Evolutionary conservation across 2,113 vertebrate species (phyloP), one percentile per base, ranked within the genome.

Genomic region (Dromiciops gliroides): DNA sequence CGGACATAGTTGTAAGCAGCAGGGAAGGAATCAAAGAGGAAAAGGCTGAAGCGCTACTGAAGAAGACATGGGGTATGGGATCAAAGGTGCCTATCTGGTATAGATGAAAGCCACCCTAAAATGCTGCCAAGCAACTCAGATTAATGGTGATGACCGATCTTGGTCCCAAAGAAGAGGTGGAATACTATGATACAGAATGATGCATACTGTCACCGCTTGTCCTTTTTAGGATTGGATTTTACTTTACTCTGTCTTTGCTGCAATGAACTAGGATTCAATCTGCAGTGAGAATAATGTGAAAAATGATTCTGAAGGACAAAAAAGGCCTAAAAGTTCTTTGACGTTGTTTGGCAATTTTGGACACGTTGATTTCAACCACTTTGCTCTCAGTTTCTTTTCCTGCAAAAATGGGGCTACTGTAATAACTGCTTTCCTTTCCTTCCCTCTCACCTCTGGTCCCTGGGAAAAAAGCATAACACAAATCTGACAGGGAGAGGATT

Each of bases 331-430:
- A 67, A 67, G 56, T 37, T 37, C 31, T 67, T 67, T 37, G 28
- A 16, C 5, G 12, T 31, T 31, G 10, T 67, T 37, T 37, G 31
- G 56, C 28, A 67, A 37, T 3, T 3, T 37, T 67, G 11, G 48
- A 28, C 48, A 60, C 22, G 90, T 83, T 49, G 48, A 52, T 95
- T 88, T 37, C 56, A 95, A 53, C 2, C 9, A 48, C 67, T 91
- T 92, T 60, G 90, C 10, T 93, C 95, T 96, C 50, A 89, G 28
- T 95, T 94, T 96, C 90, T 97, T 97, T 89, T 91, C 49, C 8
- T 89, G 50, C 56, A 50, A 92, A 92, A 31, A 37, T 91, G 44
- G 44, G 26, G 37, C 92, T 94, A 95, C 92, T 95, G 50, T 93
- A 91, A 95, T 95, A 4, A 60, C 0, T 12, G 28, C 28, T 67